Conservation (phyloP, 53 echinoderm and acorn worm species). For the Zoroaster sp. region DNA sequence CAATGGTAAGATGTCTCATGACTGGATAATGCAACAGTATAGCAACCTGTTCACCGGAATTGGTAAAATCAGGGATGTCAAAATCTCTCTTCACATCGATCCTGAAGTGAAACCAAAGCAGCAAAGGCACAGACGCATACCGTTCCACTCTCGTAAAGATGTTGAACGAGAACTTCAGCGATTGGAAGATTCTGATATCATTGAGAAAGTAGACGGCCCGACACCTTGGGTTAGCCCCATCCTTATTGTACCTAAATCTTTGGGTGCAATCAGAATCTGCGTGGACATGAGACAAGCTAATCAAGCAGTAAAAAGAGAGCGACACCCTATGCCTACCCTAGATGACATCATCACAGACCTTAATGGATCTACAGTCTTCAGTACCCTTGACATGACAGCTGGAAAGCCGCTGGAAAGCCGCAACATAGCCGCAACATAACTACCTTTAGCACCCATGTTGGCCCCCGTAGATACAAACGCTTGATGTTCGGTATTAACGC, state of each 20-base stretch:
- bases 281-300: slow-evolving; percentile 75
- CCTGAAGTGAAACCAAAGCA: slow-evolving; percentile 39
- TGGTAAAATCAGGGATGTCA: slow-evolving; percentile 61
- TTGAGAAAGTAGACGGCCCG: slow-evolving; percentile 61
- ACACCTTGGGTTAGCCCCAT: slow-evolving; percentile 63
- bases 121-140: slow-evolving; percentile 62
- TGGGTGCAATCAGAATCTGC: slow-evolving; percentile 52
- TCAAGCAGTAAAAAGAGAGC: slow-evolving; percentile 50
- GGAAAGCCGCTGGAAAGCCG: slow-evolving; percentile 73
- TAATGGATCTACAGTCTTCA: slow-evolving; percentile 52
- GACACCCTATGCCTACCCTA: slow-evolving; percentile 66
- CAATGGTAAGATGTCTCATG: neutral
- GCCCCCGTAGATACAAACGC: slow-evolving; percentile 37
- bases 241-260: slow-evolving; percentile 52
- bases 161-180: slow-evolving; percentile 57
- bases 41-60: slow-evolving; percentile 36
- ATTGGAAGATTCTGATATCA: slow-evolving; percentile 53
- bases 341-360: slow-evolving; percentile 62
- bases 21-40: neutral
- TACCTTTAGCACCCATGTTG: slow-evolving; percentile 58
- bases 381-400: slow-evolving; percentile 65
- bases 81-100: slow-evolving; percentile 64
- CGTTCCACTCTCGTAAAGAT: slow-evolving; percentile 65
- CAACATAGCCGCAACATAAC: too few species aligned
- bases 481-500: slow-evolving; percentile 68